Base-by-base conservation (phyloP, 2,113 vertebrate genomes). In the Thamnophis sirtalis region DNA sequence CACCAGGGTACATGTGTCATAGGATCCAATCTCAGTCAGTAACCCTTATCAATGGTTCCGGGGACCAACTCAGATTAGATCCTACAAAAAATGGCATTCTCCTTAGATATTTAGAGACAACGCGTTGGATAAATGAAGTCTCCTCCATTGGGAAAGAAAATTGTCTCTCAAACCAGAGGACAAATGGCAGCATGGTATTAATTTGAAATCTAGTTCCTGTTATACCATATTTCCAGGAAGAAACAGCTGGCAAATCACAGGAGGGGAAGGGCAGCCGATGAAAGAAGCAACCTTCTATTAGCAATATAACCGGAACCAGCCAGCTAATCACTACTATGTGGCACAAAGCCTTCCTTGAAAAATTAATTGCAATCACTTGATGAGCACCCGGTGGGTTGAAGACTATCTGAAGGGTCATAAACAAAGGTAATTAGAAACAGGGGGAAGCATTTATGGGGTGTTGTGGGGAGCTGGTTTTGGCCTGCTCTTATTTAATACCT, bases 341-440 rank as follows among this genome's bases (percentile, higher is more conserved):
- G 51, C 33, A 5, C 8, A 26, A 53, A 91, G 56, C 48, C 92
- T 85, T 88, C 48, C 90, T 63, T 85, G 86, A 93, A 93, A 92
- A 96, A 95, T 95, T 95, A 96, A 96, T 97, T 96, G 92, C 89
- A 94, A 96, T 95, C 91, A 4, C 92, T 96, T 94, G 94, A 95
- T 95, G 92, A 93, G 92, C 92, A 90, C 95, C 93, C 4, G 84
- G 96, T 11, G 93, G 95, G 56, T 93, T 95, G 95, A 94, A 95
- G 95, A 91, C 95, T 93, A 95, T 92, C 94, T 93, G 94, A 95
- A 93, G 93, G 95, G 87, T 94, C 95, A 95, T 96, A 96, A 96
- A 97, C 95, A 96, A 97, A 95, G 95, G 95, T 96, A 96, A 96
- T 97, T 96, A 94, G 95, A 96, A 96, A 94, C 95, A 95, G 95